A percentile compares a stretch with the other conserved stretches of the same genome.
Evolutionary conservation across 2,113 vertebrate species (phyloP).

Genomic region (Glaucomys volans): DNA sequence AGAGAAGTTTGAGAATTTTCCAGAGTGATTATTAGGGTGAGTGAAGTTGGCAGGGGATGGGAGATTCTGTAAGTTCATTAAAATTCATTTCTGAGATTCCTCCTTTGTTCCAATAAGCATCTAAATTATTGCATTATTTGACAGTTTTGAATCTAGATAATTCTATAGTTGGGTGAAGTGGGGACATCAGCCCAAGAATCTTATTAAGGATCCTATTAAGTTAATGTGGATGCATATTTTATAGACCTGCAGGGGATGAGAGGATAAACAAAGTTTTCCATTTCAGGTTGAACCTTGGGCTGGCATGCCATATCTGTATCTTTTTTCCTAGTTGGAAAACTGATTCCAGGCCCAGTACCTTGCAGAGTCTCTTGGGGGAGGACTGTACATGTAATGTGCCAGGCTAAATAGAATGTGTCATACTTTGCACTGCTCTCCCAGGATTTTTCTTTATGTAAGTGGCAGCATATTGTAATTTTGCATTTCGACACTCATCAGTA

Average conservation of each 20-base stretch:
- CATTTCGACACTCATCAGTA: neutral
- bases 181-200: constrained; percentile 29
- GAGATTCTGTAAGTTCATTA: constrained; percentile 48
- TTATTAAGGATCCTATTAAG: constrained; percentile 59
- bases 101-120: constrained; percentile 34
- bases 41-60: neutral
- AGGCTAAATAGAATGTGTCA: neutral
- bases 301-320: constrained; percentile 48
- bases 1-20: constrained; percentile 63
- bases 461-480: neutral
- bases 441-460: constrained; percentile 42
- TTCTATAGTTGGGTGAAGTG: constrained; percentile 56
- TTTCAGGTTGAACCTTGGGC: constrained; percentile 65
- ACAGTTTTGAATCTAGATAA: constrained; percentile 41
- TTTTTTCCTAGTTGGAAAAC: constrained; percentile 72
- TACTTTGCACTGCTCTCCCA: neutral
- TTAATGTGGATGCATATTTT: constrained; percentile 78
- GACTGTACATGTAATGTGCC: neutral
- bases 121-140: constrained; percentile 4
- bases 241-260: constrained; percentile 48
- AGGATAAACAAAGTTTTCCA: constrained; percentile 67
- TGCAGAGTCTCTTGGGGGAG: neutral
- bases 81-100: constrained; percentile 3
- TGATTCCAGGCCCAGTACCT: constrained; percentile 31
- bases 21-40: constrained; percentile 38